phyloP scores from a whole-genome alignment of 2,888 invertebrate species.

The Ommatoiulus sabulosus region DNA sequence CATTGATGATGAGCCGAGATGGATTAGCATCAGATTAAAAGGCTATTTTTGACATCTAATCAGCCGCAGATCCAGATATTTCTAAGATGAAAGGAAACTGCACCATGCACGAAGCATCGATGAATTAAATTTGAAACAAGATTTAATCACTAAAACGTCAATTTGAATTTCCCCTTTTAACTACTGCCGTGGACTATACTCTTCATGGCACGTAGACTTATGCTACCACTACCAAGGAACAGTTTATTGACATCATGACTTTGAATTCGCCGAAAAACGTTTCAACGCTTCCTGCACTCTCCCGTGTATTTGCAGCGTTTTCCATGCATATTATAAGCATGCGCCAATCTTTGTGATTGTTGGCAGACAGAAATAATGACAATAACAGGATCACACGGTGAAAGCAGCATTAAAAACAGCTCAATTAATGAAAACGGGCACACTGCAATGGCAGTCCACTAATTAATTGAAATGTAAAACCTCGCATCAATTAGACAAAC shows the following conservation, averaged over 20 bases:
- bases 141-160: not conserved
- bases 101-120: not conserved
- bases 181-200: too few species aligned
- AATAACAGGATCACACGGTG: not conserved
- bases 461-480: conserved; percentile 34
- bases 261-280: not conserved
- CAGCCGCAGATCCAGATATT: not conserved
- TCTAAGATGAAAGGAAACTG: not conserved
- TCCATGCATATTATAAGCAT: not conserved
- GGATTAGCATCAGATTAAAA: not conserved
- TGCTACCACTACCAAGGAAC: not conserved
- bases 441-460: conserved; percentile 14
- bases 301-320: not conserved
- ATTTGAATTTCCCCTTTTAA: not conserved
- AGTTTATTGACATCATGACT: not conserved
- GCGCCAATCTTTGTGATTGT: not conserved
- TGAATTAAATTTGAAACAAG: too few species aligned
- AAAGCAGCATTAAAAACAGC: not conserved
- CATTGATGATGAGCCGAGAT: not conserved
- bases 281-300: not conserved
- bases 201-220: not conserved
- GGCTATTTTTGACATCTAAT: not conserved
- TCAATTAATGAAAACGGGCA: conserved; percentile 15
- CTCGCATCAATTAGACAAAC: conserved; percentile 14
- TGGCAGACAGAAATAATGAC: not conserved